Conservation (phyloP, 2,888 invertebrate species). For the Acholoe squamosa region DNA sequence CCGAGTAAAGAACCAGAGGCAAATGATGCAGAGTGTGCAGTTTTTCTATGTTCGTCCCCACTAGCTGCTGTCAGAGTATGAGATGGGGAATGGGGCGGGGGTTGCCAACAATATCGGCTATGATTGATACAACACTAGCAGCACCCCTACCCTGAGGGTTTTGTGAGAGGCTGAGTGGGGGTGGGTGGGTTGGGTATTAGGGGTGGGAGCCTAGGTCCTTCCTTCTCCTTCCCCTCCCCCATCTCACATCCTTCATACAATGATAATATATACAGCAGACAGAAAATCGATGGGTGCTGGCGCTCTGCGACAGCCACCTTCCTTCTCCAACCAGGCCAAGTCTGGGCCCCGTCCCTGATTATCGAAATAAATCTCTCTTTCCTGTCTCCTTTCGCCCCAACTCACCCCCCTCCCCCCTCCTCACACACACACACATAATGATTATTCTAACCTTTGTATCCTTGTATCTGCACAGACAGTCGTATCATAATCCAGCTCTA, state of each 20-base stretch:
- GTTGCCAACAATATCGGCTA: conserved; percentile 4
- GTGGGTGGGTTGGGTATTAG: not conserved
- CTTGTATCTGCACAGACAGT: too few relatives aligned
- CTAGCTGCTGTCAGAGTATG: not conserved
- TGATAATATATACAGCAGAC: conserved; percentile 37
- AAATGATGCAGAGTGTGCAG: not conserved
- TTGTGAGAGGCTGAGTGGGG: not conserved
- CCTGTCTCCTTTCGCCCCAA: not conserved
- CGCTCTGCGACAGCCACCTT: not conserved
- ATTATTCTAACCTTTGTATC: too few relatives aligned
- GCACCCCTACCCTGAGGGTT: not conserved
- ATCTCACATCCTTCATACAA: conserved; percentile 5
- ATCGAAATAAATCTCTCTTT: not conserved
- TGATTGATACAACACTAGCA: conserved; percentile 17
- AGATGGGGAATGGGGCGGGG: not conserved
- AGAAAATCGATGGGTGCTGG: conserved; percentile 30
- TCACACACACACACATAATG: not conserved
- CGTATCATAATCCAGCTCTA: not conserved
- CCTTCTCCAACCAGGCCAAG: not conserved
- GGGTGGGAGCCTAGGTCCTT: not conserved
- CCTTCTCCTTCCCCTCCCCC: not conserved
- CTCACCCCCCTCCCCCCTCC: not conserved
- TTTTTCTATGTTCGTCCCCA: not conserved
- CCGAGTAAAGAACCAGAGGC: not conserved
- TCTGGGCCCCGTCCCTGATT: not conserved